Base-by-base conservation (phyloP, 2,888 invertebrate species). In the Limnephilus auricula region DNA sequence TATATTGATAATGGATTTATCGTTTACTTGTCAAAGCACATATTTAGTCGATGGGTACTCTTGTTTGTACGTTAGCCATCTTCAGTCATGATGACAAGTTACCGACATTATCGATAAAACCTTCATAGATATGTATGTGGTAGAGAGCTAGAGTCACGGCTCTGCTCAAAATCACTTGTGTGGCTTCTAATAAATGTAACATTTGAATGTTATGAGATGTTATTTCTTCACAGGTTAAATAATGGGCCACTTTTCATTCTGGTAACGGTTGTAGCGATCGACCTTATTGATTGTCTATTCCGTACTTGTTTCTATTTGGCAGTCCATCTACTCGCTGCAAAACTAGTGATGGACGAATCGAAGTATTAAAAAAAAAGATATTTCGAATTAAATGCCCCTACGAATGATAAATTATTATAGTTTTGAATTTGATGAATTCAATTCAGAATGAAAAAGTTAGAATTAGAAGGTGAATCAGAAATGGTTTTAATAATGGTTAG, bases 241-340 rank as follows among this genome's bases (percentile, higher is more conserved):
- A 65, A 12, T 12, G 2, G 86, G 86, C 65, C 65, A 86, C 25
- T 86, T 31, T 86, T 65, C 32, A 31, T 40, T 40, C 5, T 30
- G 84, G 37, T 85, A 15, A 30, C 32, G 86, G 50, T 15, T 86
- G 86, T 18, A n/a, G 25, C 31, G 86, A 86, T 86, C 86, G 65
- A 30, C 50, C 45, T 86, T 86, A 31, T 86, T 85, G 85, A 85
- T 85, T 65, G 25, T 65, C 65, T 65, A 65, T 65, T 84, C 45
- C 45, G 13, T 30, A 85, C 65, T 65, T 65, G n/a, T 30, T 80
- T 30, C 34, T 32, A 30, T 65, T 65, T 86, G 86, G 65, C 86
- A 65, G 86, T 50, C n/a, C 65, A 18, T 65, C 50, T 85, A 85
- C 85, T 85, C n/a, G 25, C 45, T 85, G 40, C 34, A 34, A n/a